These are phyloP conservation scores for Cirrhinus mrigala DNA, from an alignment of 2,797 vertebrate species.

Conservation along the genomic window DNA sequence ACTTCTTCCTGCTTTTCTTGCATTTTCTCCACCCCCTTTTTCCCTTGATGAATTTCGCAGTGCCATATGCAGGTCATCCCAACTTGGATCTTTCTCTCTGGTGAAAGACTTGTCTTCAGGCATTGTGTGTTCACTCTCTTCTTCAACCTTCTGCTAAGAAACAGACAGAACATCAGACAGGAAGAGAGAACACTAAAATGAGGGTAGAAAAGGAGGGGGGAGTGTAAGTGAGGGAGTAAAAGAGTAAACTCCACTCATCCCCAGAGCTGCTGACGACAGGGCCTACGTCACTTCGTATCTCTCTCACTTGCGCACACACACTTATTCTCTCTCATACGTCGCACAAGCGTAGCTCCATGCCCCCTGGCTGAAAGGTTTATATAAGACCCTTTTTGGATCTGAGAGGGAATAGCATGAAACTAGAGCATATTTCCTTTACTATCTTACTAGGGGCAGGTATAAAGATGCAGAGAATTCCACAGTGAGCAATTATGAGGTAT, in stretches of 20 bases:
- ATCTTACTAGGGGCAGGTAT: constrained; percentile 22
- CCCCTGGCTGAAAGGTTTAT: constrained; percentile 57
- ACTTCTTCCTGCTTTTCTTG: neutral
- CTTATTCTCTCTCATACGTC: constrained; percentile 21
- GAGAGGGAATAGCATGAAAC: constrained; percentile 40
- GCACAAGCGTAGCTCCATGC: constrained; percentile 12
- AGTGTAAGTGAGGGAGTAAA: constrained; percentile 20
- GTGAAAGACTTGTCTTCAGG: constrained; percentile 53
- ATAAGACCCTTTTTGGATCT: constrained; percentile 55
- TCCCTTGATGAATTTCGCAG: constrained; percentile 10
- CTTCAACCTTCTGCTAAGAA: constrained; percentile 36
- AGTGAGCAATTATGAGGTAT: neutral
- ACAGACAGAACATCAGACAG: constrained; percentile 42
- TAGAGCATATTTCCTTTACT: constrained; percentile 41
- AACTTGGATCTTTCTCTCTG: constrained; percentile 24
- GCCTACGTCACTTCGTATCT: constrained; percentile 52
- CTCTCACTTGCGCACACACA: constrained; percentile 15
- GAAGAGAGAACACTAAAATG: constrained; percentile 27
- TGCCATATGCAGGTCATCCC: constrained; percentile 36
- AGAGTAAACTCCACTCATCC: constrained; percentile 35
- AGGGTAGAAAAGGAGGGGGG: constrained; percentile 25
- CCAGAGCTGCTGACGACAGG: constrained; percentile 59
- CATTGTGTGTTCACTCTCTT: constrained; percentile 41
- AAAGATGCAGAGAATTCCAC: neutral
- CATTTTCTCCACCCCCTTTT: neutral